These are phyloP conservation scores for Lordiphosa andalusiaca DNA, from an alignment of 2,888 invertebrate species.

Conservation along the genomic window DNA sequence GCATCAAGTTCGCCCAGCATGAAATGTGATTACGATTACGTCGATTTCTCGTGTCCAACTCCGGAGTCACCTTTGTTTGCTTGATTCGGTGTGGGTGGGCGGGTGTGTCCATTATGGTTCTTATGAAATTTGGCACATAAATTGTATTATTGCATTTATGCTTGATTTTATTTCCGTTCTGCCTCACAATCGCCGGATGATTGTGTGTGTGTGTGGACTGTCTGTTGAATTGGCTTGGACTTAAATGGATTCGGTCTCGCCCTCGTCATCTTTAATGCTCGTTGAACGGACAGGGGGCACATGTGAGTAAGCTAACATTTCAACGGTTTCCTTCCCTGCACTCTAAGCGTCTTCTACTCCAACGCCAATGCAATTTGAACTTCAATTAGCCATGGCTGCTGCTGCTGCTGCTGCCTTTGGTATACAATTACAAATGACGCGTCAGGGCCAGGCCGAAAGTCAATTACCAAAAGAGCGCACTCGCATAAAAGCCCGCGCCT, in stretches of 20 bases:
- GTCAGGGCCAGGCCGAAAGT: conserved; percentile 68
- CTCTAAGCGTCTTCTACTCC: conserved; percentile 32
- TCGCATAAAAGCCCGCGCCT: conserved; percentile 65
- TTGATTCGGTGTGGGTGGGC: conserved; percentile 22
- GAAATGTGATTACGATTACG: conserved; percentile 70
- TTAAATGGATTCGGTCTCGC: conserved; percentile 66
- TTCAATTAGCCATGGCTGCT: conserved; percentile 54
- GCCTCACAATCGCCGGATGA: conserved; percentile 56
- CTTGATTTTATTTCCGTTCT: conserved; percentile 74
- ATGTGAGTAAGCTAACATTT: conserved; percentile 51
- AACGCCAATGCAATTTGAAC: conserved; percentile 60
- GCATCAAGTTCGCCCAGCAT: conserved; percentile 49
- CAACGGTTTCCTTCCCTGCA: conserved; percentile 50
- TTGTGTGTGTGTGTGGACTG: conserved; percentile 56
- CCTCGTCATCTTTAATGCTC: conserved; percentile 37
- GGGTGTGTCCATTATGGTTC: conserved; percentile 59
- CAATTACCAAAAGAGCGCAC: conserved; percentile 53
- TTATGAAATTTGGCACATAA: conserved; percentile 71
- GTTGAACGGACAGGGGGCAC: conserved; percentile 37
- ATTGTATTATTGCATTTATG: conserved; percentile 75
- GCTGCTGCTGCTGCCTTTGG: conserved; percentile 21
- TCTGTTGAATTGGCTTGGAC: conserved; percentile 70
- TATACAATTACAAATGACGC: conserved; percentile 73
- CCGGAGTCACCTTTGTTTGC: conserved; percentile 62
- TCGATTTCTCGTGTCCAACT: conserved; percentile 29